A percentile compares a stretch with the other conserved stretches of the same genome.
Conservation (phyloP, 2,113 vertebrate species). For the Semicossyphus pulcher region DNA sequence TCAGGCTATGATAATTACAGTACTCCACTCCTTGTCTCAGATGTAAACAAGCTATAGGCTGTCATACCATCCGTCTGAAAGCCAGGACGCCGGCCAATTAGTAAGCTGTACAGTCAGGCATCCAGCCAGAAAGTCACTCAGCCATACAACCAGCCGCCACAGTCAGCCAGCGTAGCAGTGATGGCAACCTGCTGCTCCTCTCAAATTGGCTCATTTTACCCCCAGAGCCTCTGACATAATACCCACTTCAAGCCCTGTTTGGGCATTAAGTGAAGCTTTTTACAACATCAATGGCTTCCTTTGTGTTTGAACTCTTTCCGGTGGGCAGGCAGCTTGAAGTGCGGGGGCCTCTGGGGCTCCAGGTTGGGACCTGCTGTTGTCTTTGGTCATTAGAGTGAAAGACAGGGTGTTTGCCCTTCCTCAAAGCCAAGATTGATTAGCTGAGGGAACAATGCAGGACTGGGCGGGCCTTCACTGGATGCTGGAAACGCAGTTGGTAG, state of each 20-base stretch:
- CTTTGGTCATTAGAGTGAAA: conserved; percentile 68
- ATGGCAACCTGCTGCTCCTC: conserved; percentile 73
- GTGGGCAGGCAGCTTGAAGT: conserved; percentile 67
- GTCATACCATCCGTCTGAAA: conserved; percentile 34
- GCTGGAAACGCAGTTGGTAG: conserved; percentile 48
- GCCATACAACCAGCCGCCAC: conserved; percentile 59
- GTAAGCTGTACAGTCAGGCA: conserved; percentile 62
- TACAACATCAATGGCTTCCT: conserved; percentile 77
- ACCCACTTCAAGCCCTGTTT: conserved; percentile 73
- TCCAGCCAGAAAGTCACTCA: conserved; percentile 64
- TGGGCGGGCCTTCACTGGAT: conserved; percentile 40
- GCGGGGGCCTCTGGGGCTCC: conserved; percentile 59
- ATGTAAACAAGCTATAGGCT: conserved; percentile 49
- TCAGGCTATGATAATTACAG: background rate
- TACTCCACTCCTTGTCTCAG: background rate
- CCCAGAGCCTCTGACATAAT: conserved; percentile 75
- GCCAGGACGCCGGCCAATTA: conserved; percentile 60
- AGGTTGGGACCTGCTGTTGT: conserved; percentile 68
- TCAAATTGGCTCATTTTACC: conserved; percentile 80
- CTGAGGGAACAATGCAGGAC: conserved; percentile 53
- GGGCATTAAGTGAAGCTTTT: conserved; percentile 61
- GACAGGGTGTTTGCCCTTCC: conserved; percentile 57
- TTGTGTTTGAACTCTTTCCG: conserved; percentile 75
- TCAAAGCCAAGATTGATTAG: conserved; percentile 76
- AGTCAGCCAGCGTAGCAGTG: conserved; percentile 65